Evolutionary conservation across 2,797 vertebrate species (phyloP).

Genomic region (Kryptopterus vitreolus): DNA sequence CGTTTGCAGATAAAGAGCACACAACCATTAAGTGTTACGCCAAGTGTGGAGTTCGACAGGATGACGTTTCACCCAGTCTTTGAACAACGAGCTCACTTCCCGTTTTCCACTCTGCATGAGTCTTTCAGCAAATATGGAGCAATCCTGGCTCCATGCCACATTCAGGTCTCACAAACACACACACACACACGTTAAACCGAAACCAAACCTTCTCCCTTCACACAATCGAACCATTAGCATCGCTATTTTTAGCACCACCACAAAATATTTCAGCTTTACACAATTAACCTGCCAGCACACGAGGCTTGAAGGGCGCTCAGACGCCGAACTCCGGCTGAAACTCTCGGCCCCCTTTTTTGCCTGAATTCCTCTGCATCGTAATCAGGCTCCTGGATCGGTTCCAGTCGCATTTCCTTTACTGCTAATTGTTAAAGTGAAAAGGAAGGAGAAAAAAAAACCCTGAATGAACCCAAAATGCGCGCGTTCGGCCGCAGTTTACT

Average conservation of each 20-base stretch:
- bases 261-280: background rate
- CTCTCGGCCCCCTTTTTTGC: background rate
- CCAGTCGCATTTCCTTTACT: conserved; percentile 10
- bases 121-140: conserved; percentile 65
- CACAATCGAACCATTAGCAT: conserved; percentile 20
- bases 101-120: conserved; percentile 58
- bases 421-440: conserved; percentile 42
- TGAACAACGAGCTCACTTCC: conserved; percentile 54
- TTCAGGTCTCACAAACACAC: conserved; percentile 49
- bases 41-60: conserved; percentile 20
- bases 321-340: conserved; percentile 2
- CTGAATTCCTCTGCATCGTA: background rate
- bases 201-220: conserved; percentile 19
- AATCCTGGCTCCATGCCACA: conserved; percentile 59
- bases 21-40: background rate
- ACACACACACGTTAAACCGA: conserved; percentile 61
- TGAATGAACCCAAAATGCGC: conserved; percentile 39
- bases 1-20: background rate
- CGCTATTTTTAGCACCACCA: conserved; percentile 4
- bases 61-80: conserved; percentile 60
- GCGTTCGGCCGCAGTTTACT: conserved; percentile 44
- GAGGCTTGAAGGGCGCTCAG: background rate
- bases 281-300: conserved; percentile 24
- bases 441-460: background rate
- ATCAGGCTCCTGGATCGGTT: conserved; percentile 11